Evolutionary conservation across 2,113 vertebrate species (phyloP).

Genomic region (Trichomycterus rosablanca): DNA sequence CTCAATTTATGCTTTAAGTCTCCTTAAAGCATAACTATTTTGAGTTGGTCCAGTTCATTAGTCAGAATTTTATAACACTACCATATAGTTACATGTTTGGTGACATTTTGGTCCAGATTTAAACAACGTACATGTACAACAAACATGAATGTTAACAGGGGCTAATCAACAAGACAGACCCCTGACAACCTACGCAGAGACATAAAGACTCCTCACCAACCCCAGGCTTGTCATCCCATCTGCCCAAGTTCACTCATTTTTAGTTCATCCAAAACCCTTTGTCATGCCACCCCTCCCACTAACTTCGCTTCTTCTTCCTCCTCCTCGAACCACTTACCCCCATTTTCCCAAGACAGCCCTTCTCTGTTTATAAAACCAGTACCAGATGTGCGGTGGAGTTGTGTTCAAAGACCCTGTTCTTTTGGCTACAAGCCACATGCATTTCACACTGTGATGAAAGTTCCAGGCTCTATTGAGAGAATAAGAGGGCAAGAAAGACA

Average conservation of each 20-base stretch:
- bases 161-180: background rate
- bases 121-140: background rate
- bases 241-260: slow-evolving; percentile 19
- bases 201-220: slow-evolving; percentile 8
- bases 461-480: slow-evolving; percentile 51
- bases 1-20: too few species aligned
- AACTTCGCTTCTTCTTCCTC: slow-evolving; percentile 29
- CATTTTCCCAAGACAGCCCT: slow-evolving; percentile 43
- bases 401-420: slow-evolving; percentile 56
- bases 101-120: background rate
- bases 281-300: slow-evolving; percentile 30
- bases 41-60: too few species aligned
- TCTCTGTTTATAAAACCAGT: slow-evolving; percentile 57
- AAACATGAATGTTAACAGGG: too few species aligned
- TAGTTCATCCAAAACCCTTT: slow-evolving; percentile 24
- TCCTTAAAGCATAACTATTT: too few species aligned
- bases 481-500: slow-evolving; percentile 29
- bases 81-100: too few species aligned
- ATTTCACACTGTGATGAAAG: slow-evolving; percentile 56
- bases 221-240: slow-evolving; percentile 7
- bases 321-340: slow-evolving; percentile 27
- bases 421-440: slow-evolving; percentile 47
- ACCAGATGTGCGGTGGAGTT: slow-evolving; percentile 59
- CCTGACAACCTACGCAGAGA: background rate
- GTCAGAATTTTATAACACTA: too few species aligned